A percentile compares a stretch with the other conserved stretches of the same genome.
Conservation (phyloP, 2,797 vertebrate species). For the Propithecus perrieri region DNA sequence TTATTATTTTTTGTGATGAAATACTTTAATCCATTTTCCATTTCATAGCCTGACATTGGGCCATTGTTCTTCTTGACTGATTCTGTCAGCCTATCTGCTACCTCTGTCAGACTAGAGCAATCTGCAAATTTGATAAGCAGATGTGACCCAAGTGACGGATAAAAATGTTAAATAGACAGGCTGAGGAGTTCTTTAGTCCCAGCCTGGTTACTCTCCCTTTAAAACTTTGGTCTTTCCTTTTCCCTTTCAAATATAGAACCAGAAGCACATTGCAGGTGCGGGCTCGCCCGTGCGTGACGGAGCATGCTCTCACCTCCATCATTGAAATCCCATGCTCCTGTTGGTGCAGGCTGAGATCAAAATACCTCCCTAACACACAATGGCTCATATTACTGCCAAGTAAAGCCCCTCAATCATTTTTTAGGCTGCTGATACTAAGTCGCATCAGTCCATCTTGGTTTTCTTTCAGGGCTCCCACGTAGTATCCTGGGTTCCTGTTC, state of each 20-base stretch:
- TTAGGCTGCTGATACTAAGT: not conserved
- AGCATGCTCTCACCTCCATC: not conserved
- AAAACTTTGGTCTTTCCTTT: not conserved
- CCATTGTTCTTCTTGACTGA: constrained; percentile 51
- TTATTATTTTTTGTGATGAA: not conserved
- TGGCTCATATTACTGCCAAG: not conserved
- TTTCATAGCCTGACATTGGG: not conserved
- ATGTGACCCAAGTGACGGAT: not conserved
- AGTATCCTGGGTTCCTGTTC: not conserved
- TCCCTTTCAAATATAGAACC: not conserved
- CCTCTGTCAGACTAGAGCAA: constrained; percentile 31
- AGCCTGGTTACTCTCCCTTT: not conserved
- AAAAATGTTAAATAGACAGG: not conserved
- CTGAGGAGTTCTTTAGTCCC: not conserved
- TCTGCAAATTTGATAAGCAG: constrained; percentile 36
- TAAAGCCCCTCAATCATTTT: not conserved
- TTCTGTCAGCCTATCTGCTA: not conserved
- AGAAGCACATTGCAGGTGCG: not conserved
- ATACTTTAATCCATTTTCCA: not conserved
- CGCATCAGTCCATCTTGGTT: not conserved
- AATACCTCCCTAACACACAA: not conserved
- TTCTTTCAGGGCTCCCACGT: not conserved
- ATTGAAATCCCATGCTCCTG: not conserved
- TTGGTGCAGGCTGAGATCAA: not conserved
- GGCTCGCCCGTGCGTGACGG: not conserved